Percentiles rank a stretch among this genome's conserved stretches.
phyloP scores from a whole-genome alignment of 1,140 invertebrate species.

The Brachionus sp. region DNA sequence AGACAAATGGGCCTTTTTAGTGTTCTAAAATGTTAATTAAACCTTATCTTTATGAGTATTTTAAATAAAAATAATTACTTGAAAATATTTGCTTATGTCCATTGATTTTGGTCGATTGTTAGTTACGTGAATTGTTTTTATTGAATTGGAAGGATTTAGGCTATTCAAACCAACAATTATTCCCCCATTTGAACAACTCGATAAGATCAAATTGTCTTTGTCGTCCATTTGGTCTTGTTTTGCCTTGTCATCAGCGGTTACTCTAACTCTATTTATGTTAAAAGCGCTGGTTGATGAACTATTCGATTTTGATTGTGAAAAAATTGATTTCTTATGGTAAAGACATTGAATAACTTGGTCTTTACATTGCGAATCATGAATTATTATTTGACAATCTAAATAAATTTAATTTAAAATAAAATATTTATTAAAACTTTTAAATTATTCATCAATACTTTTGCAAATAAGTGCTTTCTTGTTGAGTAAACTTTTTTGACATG shows the following conservation, averaged over 20 bases:
- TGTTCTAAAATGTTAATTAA: background rate
- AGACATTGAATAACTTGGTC: background rate
- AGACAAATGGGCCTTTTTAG: conserved; percentile 34
- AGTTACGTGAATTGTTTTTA: conserved; percentile 3
- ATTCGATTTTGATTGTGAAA: conserved; percentile 22
- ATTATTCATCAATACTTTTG: conserved; percentile 1
- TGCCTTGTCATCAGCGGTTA: background rate
- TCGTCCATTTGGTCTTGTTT: background rate
- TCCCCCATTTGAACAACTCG: background rate
- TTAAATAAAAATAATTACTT: conserved; percentile 2
- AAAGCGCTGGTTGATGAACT: background rate
- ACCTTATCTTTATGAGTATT: background rate
- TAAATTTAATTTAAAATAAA: too few relatives aligned
- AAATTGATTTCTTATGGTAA: conserved; percentile 4
- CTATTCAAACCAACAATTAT: background rate
- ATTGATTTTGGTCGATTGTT: conserved; percentile 40
- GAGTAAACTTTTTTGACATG: conserved; percentile 20
- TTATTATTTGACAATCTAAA: conserved; percentile 1
- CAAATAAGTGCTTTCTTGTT: conserved; percentile 17
- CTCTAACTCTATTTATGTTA: background rate
- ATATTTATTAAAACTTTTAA: too few relatives aligned
- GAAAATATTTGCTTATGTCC: conserved; percentile 44
- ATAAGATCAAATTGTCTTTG: background rate
- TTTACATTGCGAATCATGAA: conserved; percentile 8
- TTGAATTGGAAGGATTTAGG: background rate